These are phyloP conservation scores for Drosophila mojavensis DNA, from an alignment of 1,140 invertebrate species.

Conservation along the genomic window DNA sequence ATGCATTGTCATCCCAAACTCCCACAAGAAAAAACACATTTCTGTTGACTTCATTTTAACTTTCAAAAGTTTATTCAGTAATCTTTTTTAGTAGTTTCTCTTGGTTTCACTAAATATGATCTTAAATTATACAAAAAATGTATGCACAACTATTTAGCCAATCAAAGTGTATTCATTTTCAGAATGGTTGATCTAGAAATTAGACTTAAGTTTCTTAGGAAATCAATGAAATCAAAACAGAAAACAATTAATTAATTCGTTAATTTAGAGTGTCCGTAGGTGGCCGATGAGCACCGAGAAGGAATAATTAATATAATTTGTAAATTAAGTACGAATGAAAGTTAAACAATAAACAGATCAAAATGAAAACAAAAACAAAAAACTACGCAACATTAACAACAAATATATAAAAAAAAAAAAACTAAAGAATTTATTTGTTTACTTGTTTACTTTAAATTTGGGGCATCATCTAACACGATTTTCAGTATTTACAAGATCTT, in stretches of 20 bases:
- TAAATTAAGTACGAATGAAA: conserved; percentile 75
- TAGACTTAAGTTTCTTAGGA: conserved; percentile 3
- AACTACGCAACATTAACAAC: conserved; percentile 58
- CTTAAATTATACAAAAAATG: conserved; percentile 66
- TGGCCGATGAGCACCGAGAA: conserved; percentile 52
- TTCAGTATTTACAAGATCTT: conserved; percentile 69
- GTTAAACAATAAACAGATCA: conserved; percentile 62
- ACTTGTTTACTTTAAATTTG: conserved; percentile 15
- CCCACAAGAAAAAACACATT: neutral
- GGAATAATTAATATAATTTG: conserved; percentile 36
- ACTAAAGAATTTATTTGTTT: conserved; percentile 24
- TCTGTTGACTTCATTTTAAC: conserved; percentile 65
- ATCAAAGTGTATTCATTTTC: conserved; percentile 26
- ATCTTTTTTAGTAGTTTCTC: conserved; percentile 67
- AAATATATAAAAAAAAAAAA: conserved; percentile 54
- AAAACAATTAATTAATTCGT: conserved; percentile 20
- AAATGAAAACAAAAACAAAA: conserved; percentile 70
- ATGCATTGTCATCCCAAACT: neutral
- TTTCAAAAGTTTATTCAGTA: conserved; percentile 76
- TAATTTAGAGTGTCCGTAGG: conserved; percentile 34
- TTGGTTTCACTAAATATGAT: conserved; percentile 63
- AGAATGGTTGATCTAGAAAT: conserved; percentile 11
- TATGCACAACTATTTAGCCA: conserved; percentile 45
- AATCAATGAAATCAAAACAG: conserved; percentile 12
- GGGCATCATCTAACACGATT: conserved; percentile 34